Base-by-base conservation (phyloP, 2,113 vertebrate species). In the Anguilla japonica region DNA sequence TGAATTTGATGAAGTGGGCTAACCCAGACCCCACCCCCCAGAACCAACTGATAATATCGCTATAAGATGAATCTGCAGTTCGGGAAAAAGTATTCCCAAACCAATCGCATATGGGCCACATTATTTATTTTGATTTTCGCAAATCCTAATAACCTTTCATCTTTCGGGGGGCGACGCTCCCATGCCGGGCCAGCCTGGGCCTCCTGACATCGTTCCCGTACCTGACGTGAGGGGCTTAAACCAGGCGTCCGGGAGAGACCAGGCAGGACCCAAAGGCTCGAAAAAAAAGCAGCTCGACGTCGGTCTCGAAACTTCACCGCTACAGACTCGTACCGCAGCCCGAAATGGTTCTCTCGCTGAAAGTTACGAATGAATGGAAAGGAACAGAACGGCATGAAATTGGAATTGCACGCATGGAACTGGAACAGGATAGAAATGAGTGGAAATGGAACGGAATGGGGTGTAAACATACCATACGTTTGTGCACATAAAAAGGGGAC, bases 1-100 rank as follows among this genome's bases (percentile, higher is more conserved):
- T 85, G 87, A 88, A 83, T 88, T 83, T 88, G 67, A 88, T 85
- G 81, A 88, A 85, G 84, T n/a, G 41, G 81, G 67, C 79, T 85
- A 79, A 88, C 78, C 79, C 41, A 4, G 0, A 26, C 26, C 20
- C 26, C 63, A 20, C 22, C 63, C 63, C 26, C 4, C 80, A 9
- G 3, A 57, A 75, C 83, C 46, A 50, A 79, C 87, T n/a, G 87
- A 88, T 88, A 67, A 83, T 63, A 88, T 88, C 84, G 50, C 67
- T 83, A 83, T 79, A 34, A 84, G 84, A 87, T 29, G 67, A 82
- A 46, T 80, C 40, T 15, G 79, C 46, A 57, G 81, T 56, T 83
- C 84, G 43, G 78, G 84, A 79, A 46, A 46, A 46, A 8, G 34
- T 34, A 81, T 82, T 71, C 78, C 84, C 50, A 83, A 85, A 43